A percentile compares a stretch with the other conserved stretches of the same genome.
Conservation (phyloP, 2,888 invertebrate genomes). For the Frankliniella fusca region DNA sequence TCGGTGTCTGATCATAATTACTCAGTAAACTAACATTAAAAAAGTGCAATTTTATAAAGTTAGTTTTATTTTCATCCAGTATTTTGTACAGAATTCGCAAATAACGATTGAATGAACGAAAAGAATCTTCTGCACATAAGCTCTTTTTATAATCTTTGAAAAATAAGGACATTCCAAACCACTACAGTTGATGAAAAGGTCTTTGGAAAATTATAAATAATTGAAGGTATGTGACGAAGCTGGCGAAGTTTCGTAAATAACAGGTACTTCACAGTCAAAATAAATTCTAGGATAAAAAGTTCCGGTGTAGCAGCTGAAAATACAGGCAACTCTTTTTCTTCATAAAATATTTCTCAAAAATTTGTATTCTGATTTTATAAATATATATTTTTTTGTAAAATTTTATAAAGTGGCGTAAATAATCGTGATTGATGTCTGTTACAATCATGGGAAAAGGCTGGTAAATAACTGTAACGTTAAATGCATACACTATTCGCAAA, state of each 20-base stretch:
- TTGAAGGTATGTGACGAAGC: not conserved
- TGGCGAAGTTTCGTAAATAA: not conserved
- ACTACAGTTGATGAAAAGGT: not conserved
- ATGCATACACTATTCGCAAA: not conserved
- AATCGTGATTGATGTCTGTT: too few species aligned
- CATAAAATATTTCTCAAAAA: too few species aligned
- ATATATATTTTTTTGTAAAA: too few species aligned
- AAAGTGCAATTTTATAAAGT: not conserved
- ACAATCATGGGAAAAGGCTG: too few species aligned
- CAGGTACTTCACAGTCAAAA: not conserved
- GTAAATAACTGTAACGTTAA: not conserved
- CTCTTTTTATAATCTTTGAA: not conserved
- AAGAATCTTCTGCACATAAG: not conserved
- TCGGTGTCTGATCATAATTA: too few species aligned
- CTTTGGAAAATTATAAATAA: not conserved
- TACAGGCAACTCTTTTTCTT: not conserved
- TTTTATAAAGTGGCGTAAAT: too few species aligned
- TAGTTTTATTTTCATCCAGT: conserved; percentile 8
- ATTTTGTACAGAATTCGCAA: conserved; percentile 6
- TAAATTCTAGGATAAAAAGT: not conserved
- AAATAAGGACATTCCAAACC: not conserved
- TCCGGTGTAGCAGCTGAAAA: too few species aligned
- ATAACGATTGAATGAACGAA: not conserved
- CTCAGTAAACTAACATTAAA: too few species aligned
- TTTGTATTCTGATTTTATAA: too few species aligned